Evolutionary conservation across 2,888 invertebrate genomes (phyloP).

Genomic region (Synergus itoensis): DNA sequence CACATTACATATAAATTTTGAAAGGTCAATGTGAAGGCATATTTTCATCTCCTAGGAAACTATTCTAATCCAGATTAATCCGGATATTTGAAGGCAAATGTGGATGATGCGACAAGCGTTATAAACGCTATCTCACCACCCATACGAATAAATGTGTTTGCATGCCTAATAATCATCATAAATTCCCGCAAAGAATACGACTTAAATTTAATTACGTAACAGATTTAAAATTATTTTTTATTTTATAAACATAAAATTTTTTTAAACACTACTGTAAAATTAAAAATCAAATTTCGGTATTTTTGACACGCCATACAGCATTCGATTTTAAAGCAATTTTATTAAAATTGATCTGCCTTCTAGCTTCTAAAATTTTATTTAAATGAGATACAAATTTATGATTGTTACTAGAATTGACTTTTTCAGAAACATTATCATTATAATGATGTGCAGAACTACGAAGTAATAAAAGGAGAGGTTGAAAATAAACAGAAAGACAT

Average conservation of each 20-base stretch:
- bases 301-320: too few species aligned
- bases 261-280: background rate
- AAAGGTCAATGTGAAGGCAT: background rate
- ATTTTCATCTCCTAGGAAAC: background rate
- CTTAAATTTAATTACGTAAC: background rate
- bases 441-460: background rate
- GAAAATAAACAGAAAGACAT: background rate
- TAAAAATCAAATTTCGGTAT: background rate
- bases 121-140: background rate
- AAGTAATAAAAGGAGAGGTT: background rate
- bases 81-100: conserved; percentile 3
- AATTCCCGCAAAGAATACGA: background rate
- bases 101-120: conserved; percentile 4
- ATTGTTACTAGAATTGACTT: too few species aligned
- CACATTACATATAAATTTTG: background rate
- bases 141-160: background rate
- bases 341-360: too few species aligned
- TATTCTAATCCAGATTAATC: background rate
- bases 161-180: background rate
- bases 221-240: background rate
- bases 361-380: too few species aligned
- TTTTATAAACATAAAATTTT: too few species aligned
- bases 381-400: too few species aligned
- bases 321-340: too few species aligned
- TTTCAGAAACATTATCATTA: background rate